phyloP scores from a whole-genome alignment of 2,113 vertebrate genomes.

The Talpa occidentalis region DNA sequence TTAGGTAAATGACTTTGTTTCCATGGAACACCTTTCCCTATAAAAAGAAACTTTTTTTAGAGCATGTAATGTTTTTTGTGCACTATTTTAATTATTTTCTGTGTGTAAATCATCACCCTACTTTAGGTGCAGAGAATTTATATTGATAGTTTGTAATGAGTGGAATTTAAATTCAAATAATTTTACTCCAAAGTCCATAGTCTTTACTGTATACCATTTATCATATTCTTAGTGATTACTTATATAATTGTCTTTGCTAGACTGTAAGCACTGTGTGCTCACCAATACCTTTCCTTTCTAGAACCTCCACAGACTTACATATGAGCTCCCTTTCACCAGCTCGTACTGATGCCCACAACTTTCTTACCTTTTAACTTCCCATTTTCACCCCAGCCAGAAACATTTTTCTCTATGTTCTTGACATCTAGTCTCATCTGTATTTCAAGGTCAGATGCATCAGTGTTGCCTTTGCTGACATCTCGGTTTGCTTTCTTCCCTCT shows the following conservation, averaged over 20 bases:
- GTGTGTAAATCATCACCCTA: not conserved
- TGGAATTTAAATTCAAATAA: not conserved
- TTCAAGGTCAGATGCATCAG: constrained; percentile 2
- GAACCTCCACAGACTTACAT: not conserved
- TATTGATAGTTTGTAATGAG: not conserved
- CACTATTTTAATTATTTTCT: not conserved
- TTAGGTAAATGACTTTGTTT: not conserved
- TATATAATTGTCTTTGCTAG: not conserved
- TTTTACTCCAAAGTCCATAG: constrained; percentile 1
- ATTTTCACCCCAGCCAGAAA: not conserved
- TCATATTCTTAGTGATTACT: not conserved
- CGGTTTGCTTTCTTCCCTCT: constrained; percentile 7
- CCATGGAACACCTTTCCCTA: not conserved
- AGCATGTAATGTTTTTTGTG: not conserved
- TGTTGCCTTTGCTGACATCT: not conserved
- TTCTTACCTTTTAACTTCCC: not conserved
- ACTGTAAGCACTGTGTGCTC: not conserved
- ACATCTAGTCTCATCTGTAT: not conserved
- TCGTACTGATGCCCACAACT: not conserved
- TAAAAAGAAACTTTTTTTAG: not conserved
- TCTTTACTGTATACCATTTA: not conserved
- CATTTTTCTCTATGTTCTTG: not conserved
- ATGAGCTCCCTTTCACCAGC: not conserved
- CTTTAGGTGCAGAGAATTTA: not conserved
- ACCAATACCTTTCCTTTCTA: not conserved